Conservation (phyloP, 2,113 vertebrate genomes). For the Phasianus colchicus region DNA sequence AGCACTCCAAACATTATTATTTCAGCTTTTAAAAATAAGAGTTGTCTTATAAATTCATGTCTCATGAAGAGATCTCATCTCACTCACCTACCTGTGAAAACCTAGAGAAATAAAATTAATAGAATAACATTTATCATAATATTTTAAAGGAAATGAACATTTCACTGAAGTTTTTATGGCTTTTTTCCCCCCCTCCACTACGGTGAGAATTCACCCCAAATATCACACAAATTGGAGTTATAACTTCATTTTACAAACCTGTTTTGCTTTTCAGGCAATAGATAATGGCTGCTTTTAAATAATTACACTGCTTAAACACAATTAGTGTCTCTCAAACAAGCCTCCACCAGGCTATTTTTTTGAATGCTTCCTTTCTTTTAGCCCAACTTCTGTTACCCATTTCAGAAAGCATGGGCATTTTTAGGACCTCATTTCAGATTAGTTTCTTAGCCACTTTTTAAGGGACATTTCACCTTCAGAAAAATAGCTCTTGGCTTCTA, state of each 20-base stretch:
- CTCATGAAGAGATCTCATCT: neutral
- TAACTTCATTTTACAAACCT: conserved; percentile 4
- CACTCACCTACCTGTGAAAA: neutral
- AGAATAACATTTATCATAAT: conserved; percentile 23
- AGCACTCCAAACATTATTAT: neutral
- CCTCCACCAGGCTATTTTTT: neutral
- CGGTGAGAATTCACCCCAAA: neutral
- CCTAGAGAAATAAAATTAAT: neutral
- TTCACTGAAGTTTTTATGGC: neutral
- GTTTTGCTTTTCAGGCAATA: neutral
- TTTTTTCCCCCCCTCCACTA: neutral
- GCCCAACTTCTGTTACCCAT: neutral
- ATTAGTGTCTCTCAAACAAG: neutral
- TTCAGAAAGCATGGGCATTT: neutral
- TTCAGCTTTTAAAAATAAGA: conserved; percentile 12
- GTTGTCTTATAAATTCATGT: conserved; percentile 21
- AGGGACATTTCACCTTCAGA: conserved; percentile 32
- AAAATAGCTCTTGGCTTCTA: conserved; percentile 19
- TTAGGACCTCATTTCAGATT: conserved; percentile 18
- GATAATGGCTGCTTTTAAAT: conserved; percentile 14
- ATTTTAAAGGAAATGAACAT: neutral
- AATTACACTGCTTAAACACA: neutral
- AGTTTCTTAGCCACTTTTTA: neutral
- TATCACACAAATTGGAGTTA: conserved; percentile 2
- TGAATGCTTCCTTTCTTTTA: neutral